Evolutionary conservation across 2,888 invertebrate genomes (phyloP).

Genomic region (Incurvaria masculella): DNA sequence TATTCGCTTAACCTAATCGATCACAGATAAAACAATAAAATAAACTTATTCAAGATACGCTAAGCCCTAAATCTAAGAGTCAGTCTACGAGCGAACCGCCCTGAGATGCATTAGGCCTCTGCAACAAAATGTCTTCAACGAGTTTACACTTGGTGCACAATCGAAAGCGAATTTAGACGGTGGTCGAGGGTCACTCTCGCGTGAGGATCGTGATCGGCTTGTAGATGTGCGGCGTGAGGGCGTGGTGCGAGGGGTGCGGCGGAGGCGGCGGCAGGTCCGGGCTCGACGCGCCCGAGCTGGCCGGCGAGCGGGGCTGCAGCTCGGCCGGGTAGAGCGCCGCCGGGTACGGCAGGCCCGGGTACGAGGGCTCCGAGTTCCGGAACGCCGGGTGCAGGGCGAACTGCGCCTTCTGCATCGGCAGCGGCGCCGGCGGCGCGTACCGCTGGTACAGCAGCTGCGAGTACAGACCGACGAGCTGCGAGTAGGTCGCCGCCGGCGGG

Average conservation of each 20-base stretch:
- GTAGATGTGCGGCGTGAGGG: slow-evolving; percentile 46
- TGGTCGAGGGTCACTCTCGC: slow-evolving; percentile 35
- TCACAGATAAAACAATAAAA: neutral
- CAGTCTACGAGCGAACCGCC: neutral
- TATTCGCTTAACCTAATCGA: neutral
- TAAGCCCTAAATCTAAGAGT: neutral
- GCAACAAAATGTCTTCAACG: no score
- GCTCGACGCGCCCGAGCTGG: slow-evolving; percentile 38
- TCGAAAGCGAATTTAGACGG: neutral
- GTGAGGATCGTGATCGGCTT: slow-evolving; percentile 58
- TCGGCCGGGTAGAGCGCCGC: slow-evolving; percentile 37
- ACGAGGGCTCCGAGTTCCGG: slow-evolving; percentile 36
- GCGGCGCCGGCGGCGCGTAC: slow-evolving; percentile 60
- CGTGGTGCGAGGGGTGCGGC: slow-evolving; percentile 32
- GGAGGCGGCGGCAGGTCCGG: slow-evolving; percentile 32
- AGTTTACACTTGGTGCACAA: neutral
- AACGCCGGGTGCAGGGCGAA: slow-evolving; percentile 54
- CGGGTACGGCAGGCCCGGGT: slow-evolving; percentile 42
- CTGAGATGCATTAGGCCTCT: neutral
- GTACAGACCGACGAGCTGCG: slow-evolving; percentile 56
- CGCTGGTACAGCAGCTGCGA: slow-evolving; percentile 65
- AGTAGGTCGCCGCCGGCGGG: slow-evolving; percentile 54
- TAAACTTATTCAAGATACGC: neutral
- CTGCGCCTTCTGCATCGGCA: slow-evolving; percentile 47
- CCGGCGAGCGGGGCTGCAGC: slow-evolving; percentile 43